phyloP scores from a whole-genome alignment of 2,797 vertebrate species.

The Lutra lutra region DNA sequence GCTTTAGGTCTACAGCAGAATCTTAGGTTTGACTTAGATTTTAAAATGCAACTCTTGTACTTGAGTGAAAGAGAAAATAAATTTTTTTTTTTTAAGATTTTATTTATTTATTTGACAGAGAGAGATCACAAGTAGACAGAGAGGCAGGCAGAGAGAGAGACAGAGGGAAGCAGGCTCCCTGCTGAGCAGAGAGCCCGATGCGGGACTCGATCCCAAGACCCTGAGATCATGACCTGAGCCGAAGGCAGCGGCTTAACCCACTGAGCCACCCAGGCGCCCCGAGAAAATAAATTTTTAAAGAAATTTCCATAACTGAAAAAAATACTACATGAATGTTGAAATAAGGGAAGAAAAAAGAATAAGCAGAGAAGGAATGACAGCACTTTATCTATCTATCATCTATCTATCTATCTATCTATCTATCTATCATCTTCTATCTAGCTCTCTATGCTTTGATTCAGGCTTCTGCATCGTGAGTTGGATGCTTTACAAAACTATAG shows the following conservation, averaged over 20 bases:
- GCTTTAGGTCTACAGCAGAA: not conserved
- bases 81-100: too few relatives aligned
- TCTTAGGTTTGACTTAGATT: not conserved
- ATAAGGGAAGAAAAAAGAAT: not conserved
- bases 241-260: too few relatives aligned
- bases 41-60: not conserved
- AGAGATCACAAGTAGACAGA: too few relatives aligned
- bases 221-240: too few relatives aligned
- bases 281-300: slow-evolving; percentile 14
- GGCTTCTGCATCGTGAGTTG: not conserved
- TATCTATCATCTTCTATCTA: not conserved
- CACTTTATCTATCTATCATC: not conserved
- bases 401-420: not conserved
- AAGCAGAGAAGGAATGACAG: not conserved
- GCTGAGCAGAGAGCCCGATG: too few relatives aligned
- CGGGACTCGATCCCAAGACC: too few relatives aligned
- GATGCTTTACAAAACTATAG: not conserved
- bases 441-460: not conserved
- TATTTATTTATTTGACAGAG: too few relatives aligned
- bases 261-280: too few relatives aligned
- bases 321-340: not conserved
- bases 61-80: slow-evolving; percentile 20
- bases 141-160: too few relatives aligned
- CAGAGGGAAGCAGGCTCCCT: too few relatives aligned
- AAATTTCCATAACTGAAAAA: not conserved